Evolutionary conservation across 2,113 vertebrate genomes (phyloP), one percentile per base, ranked within the genome.

Genomic region (Irena cyanogastra): DNA sequence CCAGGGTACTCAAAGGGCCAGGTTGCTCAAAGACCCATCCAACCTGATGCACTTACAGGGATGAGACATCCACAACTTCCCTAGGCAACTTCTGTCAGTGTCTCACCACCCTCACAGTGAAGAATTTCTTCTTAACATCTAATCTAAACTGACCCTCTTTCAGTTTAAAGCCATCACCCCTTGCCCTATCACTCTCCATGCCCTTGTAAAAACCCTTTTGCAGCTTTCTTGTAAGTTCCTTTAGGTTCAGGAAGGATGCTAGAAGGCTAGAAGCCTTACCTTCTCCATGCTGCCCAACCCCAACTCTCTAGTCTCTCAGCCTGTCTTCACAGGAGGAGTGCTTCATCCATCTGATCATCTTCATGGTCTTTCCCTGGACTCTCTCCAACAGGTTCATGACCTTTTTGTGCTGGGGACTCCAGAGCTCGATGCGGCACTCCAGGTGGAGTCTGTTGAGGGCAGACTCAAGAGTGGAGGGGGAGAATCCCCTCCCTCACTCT

Each of bases 361-460:
- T 66, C 1, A 0, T 28, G 27, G 8, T 28, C 33, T 33, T 66
- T 19, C 15, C 6, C 3, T 16, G 33, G 33, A 52, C 14, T 39
- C 7, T 5, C 3, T 72, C 33, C 6, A 52, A 44, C 17, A 71
- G 11, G 21, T 63, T 20, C 0, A 0, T 21, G 6, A 37, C 12
- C 7, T 33, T 57, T 42, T 74, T 16, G 12, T 50, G 10, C 4
- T 44, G 27, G 10, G 3, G 5, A 31, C 9, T 17, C 14, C 26
- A 49, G 22, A 89, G 15, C 18, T 37, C 26, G 26, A 49, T 49
- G 18, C 12, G 72, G 31, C 2, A 20, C 5, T 16, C 13, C 23
- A 59, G 27, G 16, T 37, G 22, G 15, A 49, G 37, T 20, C 42
- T 42, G 3, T 3, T 16, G 12, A 65, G 35, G 20, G 17, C 2